Evolutionary conservation across 2,888 invertebrate genomes (phyloP), one percentile per base, ranked within the genome.

Genomic region (Drosophila sordidapex): DNA sequence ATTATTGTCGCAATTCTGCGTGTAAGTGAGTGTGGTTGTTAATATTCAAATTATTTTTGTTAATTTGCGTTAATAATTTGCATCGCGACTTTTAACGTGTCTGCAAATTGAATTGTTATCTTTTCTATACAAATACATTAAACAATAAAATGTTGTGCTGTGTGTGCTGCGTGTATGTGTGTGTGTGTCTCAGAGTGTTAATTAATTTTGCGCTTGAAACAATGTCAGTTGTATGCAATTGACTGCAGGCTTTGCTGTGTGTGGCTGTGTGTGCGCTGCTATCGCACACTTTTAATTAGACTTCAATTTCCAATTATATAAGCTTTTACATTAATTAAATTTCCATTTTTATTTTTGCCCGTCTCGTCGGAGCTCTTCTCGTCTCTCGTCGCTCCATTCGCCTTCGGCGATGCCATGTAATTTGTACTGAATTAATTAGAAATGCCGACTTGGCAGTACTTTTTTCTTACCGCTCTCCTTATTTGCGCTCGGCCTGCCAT

Each of bases 281-380:
- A 70, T 75, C 76, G 75, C 83, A 66, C 79, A 80, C 78, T 75
- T 89, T 89, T 85, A 85, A 85, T 89, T 87, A 87, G 87, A 87
- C 82, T 87, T 87, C 75, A 73, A 71, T 80, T 87, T 89, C 68
- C 77, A 87, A 80, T 82, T 85, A 78, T 80, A 67, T 81, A 79
- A 78, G 87, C 82, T 84, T 86, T 91, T 84, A 79, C 80, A 86
- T 83, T 91, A 91, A 91, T 91, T 90, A 91, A 88, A 91, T 91
- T 91, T 88, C 83, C 91, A 89, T 90, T 91, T 85, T 82, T 80
- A 82, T 72, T 68, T 69, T 65, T 49, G 49, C 66, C 35, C 18
- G 27, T 21, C n/a, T 33, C 36, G 62, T 38, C 56, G n/a, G 31
- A 18, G 10, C 59, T 43, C 36, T 51, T 13, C 25, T 36, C 25